A percentile compares a stretch with the other conserved stretches of the same genome.
Conservation (phyloP, 2,888 invertebrate species). For the Xanthia icteritia region DNA sequence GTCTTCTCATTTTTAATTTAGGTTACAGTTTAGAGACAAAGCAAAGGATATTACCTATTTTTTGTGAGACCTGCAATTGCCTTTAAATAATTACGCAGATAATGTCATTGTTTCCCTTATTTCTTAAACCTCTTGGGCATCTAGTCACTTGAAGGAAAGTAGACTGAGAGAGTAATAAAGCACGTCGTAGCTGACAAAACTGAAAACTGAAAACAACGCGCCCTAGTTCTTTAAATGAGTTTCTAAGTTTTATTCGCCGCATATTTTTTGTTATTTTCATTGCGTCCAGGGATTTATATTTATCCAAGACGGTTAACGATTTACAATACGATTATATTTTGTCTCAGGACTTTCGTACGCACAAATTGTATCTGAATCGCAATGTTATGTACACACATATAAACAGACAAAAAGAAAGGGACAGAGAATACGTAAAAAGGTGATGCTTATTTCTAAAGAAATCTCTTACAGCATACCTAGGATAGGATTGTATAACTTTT, state of each 20-base stretch:
- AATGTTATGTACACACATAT: neutral
- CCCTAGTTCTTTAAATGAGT: conserved; percentile 12
- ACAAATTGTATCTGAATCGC: neutral
- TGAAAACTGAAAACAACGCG: neutral
- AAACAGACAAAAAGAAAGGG: conserved; percentile 1
- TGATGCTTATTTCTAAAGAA: neutral
- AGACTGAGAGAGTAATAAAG: neutral
- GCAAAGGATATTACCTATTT: neutral
- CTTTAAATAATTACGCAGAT: conserved; percentile 13
- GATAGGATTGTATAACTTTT: no score
- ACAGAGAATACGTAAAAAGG: neutral
- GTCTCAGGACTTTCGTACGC: neutral
- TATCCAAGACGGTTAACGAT: neutral
- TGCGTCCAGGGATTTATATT: neutral
- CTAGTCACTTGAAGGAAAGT: neutral
- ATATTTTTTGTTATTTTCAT: neutral
- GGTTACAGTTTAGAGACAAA: conserved; percentile 1
- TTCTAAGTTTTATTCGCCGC: neutral
- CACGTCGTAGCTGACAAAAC: no score
- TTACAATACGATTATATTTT: neutral
- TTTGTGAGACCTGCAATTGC: neutral
- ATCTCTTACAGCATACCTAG: neutral
- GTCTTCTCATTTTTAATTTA: neutral
- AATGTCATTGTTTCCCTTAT: conserved; percentile 7
- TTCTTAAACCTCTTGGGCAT: neutral